phyloP scores from a whole-genome alignment of 2,888 invertebrate genomes.

The Endomychus coccineus region DNA sequence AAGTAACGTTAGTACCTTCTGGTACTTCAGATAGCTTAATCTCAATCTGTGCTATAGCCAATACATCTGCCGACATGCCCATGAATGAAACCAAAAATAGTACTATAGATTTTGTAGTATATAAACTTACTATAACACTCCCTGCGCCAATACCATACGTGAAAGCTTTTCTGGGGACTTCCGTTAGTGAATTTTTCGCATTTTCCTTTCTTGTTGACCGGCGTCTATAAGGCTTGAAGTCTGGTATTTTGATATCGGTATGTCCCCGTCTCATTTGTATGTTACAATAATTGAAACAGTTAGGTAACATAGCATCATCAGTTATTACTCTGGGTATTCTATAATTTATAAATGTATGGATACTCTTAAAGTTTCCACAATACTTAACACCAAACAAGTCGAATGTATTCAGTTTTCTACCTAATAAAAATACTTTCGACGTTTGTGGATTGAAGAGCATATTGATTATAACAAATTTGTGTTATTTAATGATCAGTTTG shows the following conservation, averaged over 20 bases:
- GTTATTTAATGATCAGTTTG: too few relatives aligned
- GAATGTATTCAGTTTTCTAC: too few relatives aligned
- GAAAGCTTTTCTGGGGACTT: slow-evolving; percentile 57
- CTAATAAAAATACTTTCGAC: too few relatives aligned
- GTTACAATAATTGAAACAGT: too few relatives aligned
- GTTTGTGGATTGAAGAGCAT: too few relatives aligned
- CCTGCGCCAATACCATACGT: slow-evolving; percentile 72
- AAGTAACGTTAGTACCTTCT: slow-evolving; percentile 56
- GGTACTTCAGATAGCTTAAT: slow-evolving; percentile 61
- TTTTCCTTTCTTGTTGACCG: slow-evolving; percentile 54
- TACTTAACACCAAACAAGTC: too few relatives aligned
- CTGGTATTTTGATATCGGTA: slow-evolving; percentile 80
- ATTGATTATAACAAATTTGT: too few relatives aligned
- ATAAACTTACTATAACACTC: slow-evolving; percentile 51
- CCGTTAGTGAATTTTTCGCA: background rate
- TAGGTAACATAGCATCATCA: too few relatives aligned
- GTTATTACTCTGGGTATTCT: too few relatives aligned
- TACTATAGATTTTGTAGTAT: slow-evolving; percentile 52
- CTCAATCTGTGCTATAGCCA: slow-evolving; percentile 71
- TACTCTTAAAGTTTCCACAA: too few relatives aligned
- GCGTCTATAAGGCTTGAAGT: slow-evolving; percentile 75
- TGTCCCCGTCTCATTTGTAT: slow-evolving; percentile 51
- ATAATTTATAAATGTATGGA: too few relatives aligned
- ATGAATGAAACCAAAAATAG: slow-evolving; percentile 40
- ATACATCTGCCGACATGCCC: slow-evolving; percentile 63